Percentiles rank a stretch among this genome's conserved stretches.
phyloP scores from a whole-genome alignment of 1,140 invertebrate genomes.

The Drosophila azteca region DNA sequence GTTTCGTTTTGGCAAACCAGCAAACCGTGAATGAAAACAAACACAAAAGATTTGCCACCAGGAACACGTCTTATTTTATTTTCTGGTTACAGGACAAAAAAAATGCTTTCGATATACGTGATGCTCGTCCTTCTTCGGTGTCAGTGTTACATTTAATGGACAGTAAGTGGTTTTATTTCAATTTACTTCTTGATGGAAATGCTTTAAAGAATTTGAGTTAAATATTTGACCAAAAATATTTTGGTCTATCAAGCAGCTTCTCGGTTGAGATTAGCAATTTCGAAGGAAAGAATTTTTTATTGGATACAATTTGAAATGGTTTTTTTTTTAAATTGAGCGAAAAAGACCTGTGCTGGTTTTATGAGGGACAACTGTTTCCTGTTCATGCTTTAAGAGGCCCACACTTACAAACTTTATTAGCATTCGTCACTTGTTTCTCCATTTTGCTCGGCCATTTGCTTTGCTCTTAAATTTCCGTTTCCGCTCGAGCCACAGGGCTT shows the following conservation, averaged over 20 bases:
- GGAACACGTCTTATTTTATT: constrained; percentile 47
- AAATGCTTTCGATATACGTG: too few species aligned
- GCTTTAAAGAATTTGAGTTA: too few species aligned
- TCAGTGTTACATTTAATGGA: too few species aligned
- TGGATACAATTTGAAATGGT: too few species aligned
- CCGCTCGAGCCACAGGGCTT: constrained; percentile 11
- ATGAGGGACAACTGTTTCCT: constrained; percentile 20
- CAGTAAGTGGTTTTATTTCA: too few species aligned
- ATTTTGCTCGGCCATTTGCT: constrained; percentile 36
- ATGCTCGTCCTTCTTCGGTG: too few species aligned
- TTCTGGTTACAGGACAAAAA: constrained; percentile 31
- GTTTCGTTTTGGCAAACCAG: constrained; percentile 26
- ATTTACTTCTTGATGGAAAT: constrained; percentile 17
- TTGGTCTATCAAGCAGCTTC: too few species aligned
- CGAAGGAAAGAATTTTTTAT: too few species aligned
- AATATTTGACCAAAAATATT: too few species aligned
- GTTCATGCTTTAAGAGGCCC: not conserved
- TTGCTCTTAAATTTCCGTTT: constrained; percentile 52
- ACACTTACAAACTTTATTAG: constrained; percentile 32
- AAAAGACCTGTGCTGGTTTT: constrained; percentile 1
- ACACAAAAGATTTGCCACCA: constrained; percentile 18
- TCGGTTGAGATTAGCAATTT: constrained; percentile 6
- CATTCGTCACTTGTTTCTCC: constrained; percentile 35
- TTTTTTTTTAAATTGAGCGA: too few species aligned
- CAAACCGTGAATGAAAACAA: not conserved